Percentiles rank a stretch among this genome's conserved stretches.
These are phyloP conservation scores for Rhinichthys klamathensis DNA, from an alignment of 2,113 vertebrate genomes.

Conservation along the genomic window DNA sequence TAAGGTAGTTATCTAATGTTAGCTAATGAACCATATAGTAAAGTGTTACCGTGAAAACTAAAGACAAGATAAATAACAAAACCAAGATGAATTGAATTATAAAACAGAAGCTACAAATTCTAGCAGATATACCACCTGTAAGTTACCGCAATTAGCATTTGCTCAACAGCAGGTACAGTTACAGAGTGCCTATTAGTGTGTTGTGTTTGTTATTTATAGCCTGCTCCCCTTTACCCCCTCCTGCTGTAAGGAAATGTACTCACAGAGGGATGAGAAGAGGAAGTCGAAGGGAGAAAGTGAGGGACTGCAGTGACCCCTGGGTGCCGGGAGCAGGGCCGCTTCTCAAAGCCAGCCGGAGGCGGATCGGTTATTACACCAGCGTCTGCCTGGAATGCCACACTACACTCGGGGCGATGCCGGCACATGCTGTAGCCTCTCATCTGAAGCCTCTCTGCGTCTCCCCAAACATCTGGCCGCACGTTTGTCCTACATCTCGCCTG, in stretches of 20 bases:
- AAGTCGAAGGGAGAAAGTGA: neutral
- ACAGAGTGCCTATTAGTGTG: slow-evolving; percentile 33
- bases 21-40: too few species aligned
- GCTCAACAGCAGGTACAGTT: slow-evolving; percentile 39
- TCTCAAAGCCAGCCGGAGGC: slow-evolving; percentile 51
- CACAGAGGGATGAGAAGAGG: slow-evolving; percentile 1
- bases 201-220: slow-evolving; percentile 53
- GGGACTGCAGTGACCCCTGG: slow-evolving; percentile 42
- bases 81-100: neutral
- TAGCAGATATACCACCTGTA: slow-evolving; percentile 16
- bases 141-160: slow-evolving; percentile 22
- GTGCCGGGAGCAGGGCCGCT: slow-evolving; percentile 28
- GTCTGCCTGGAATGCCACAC: slow-evolving; percentile 43
- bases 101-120: neutral
- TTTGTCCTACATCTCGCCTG: slow-evolving; percentile 51
- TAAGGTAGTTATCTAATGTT: too few species aligned
- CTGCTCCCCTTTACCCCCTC: slow-evolving; percentile 1
- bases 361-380: slow-evolving; percentile 52
- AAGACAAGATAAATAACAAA: neutral
- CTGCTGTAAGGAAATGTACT: slow-evolving; percentile 2
- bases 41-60: neutral
- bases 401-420: slow-evolving; percentile 42
- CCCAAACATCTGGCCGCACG: slow-evolving; percentile 57
- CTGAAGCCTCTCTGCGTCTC: slow-evolving; percentile 43
- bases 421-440: slow-evolving; percentile 55